phyloP scores from a whole-genome alignment of 1,140 invertebrate genomes.

The Lithobius niger region DNA sequence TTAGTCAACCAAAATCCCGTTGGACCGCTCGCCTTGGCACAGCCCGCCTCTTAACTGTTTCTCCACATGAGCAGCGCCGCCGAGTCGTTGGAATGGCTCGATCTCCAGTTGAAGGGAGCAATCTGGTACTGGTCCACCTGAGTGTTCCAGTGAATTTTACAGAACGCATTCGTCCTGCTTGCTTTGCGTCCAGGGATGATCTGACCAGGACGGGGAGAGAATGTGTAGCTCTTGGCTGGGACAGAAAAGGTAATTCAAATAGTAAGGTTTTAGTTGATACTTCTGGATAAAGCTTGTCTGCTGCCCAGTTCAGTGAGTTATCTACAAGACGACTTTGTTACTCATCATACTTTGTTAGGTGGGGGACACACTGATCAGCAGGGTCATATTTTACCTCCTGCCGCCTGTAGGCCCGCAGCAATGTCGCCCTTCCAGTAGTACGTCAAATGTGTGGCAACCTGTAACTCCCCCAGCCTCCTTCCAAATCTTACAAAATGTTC shows the following conservation, averaged over 20 bases:
- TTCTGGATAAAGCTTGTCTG: too few species aligned
- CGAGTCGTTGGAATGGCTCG: constrained; percentile 76
- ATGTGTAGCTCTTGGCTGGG: constrained; percentile 21
- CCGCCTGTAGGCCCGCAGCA: too few species aligned
- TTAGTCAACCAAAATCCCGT: constrained; percentile 53
- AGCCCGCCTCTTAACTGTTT: constrained; percentile 42
- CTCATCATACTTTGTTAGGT: too few species aligned
- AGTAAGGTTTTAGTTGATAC: not conserved
- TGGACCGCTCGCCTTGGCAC: constrained; percentile 49
- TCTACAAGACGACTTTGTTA: too few species aligned
- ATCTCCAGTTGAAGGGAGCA: constrained; percentile 73
- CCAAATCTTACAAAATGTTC: too few species aligned
- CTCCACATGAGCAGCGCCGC: constrained; percentile 75
- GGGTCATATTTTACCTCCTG: too few species aligned
- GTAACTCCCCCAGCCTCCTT: too few species aligned
- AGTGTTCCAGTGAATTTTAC: constrained; percentile 50
- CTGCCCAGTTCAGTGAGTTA: too few species aligned
- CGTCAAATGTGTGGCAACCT: too few species aligned
- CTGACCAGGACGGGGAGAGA: constrained; percentile 9
- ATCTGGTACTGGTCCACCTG: constrained; percentile 56
- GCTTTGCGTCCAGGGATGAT: constrained; percentile 41
- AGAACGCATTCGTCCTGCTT: constrained; percentile 68
- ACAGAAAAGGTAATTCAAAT: constrained; percentile 11
- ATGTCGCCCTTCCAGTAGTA: too few species aligned
- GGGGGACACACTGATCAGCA: too few species aligned